Conservation (phyloP, 2,113 vertebrate genomes). For the Phainopepla nitens region DNA sequence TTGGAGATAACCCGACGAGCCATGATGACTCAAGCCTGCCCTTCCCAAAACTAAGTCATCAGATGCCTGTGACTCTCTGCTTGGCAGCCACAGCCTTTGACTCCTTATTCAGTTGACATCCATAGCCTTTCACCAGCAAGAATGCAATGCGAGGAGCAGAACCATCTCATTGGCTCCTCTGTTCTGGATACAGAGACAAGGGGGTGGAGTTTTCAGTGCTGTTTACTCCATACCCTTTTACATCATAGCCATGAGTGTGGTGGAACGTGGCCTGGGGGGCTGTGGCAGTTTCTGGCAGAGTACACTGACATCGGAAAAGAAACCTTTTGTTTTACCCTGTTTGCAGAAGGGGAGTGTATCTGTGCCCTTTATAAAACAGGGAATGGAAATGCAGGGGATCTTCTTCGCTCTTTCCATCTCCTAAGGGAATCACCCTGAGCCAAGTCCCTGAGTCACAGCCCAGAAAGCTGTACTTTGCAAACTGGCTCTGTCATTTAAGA, state of each 20-base stretch:
- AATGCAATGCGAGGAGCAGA: rapidly evolving
- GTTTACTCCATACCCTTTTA: neutral
- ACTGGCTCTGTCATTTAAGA: neutral
- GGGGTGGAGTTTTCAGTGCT: neutral
- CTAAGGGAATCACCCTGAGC: neutral
- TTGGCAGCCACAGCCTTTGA: neutral
- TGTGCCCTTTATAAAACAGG: neutral
- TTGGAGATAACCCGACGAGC: rapidly evolving
- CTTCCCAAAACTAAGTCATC: neutral
- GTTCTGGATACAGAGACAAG: neutral
- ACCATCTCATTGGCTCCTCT: rapidly evolving
- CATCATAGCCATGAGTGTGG: neutral
- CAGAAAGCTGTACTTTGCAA: neutral
- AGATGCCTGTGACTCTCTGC: neutral
- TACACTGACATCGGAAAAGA: neutral
- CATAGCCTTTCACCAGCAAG: neutral
- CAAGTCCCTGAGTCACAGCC: neutral
- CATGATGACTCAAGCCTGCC: neutral
- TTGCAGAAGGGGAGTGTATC: neutral
- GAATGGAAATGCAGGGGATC: neutral
- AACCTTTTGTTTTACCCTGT: neutral
- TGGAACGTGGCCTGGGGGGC: neutral
- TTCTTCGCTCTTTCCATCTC: neutral
- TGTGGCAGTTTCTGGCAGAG: neutral
- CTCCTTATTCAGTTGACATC: neutral